Evolutionary conservation across 2,113 vertebrate species (phyloP).

Genomic region (Macquaria australasica): DNA sequence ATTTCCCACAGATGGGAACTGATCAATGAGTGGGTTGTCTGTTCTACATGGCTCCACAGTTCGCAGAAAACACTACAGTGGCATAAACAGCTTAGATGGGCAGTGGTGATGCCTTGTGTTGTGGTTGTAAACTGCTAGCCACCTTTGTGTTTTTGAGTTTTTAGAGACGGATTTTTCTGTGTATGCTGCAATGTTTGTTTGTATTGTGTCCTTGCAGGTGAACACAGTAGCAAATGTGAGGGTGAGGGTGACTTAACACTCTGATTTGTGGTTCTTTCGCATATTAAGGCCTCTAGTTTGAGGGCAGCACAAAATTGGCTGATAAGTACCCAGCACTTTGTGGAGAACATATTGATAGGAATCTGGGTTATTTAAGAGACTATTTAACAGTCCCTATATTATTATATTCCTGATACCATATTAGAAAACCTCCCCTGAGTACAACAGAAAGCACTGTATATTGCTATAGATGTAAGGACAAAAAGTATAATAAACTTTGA

Average conservation of each 20-base stretch:
- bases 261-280: constrained; percentile 1
- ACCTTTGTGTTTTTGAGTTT: neutral
- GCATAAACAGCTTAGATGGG: neutral
- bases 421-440: neutral
- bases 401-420: neutral
- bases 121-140: neutral
- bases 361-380: neutral
- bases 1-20: neutral
- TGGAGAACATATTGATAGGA: neutral
- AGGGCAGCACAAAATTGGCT: neutral
- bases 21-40: neutral
- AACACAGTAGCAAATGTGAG: constrained; percentile 12
- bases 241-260: neutral
- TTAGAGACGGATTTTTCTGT: neutral
- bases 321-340: neutral
- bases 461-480: neutral
- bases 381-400: neutral
- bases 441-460: neutral
- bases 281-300: neutral
- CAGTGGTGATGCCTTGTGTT: neutral
- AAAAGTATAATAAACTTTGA: neutral
- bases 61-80: neutral
- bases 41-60: neutral
- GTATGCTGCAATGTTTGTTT: constrained; percentile 1
- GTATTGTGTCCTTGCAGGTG: neutral